Conservation (phyloP, 2,113 vertebrate genomes). For the Romanogobio albipinnatus region DNA sequence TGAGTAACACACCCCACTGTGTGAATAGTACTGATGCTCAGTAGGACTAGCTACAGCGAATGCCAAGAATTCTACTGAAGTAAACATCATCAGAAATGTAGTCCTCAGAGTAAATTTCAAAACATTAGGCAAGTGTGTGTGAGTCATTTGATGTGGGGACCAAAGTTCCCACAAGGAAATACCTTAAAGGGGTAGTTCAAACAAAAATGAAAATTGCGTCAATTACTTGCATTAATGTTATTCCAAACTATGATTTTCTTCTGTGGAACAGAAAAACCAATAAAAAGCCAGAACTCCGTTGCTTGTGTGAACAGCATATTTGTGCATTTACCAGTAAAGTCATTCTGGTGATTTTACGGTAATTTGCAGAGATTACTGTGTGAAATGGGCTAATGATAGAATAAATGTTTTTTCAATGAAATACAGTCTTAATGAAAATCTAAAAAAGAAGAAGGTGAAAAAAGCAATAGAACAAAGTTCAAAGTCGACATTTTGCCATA, state of each 20-base stretch:
- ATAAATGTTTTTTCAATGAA: no score
- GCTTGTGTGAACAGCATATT: no score
- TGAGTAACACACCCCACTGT: slow-evolving; percentile 47
- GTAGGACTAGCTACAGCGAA: neutral
- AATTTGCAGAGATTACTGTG: no score
- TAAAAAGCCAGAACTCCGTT: no score
- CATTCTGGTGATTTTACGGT: no score
- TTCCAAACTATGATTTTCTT: neutral
- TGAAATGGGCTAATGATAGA: no score
- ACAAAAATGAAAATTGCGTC: neutral
- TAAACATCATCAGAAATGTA: neutral
- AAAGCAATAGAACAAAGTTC: no score
- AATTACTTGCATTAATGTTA: neutral
- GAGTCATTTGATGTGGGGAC: neutral
- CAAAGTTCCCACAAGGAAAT: neutral
- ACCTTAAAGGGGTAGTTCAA: neutral
- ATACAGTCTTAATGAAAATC: neutral
- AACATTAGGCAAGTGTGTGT: neutral
- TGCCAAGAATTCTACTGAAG: neutral
- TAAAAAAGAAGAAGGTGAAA: no score
- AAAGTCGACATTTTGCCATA: no score
- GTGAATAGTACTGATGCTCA: slow-evolving; percentile 34
- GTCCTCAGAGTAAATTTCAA: neutral
- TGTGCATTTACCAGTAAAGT: no score
- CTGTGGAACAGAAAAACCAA: neutral